Evolutionary conservation across 2,113 vertebrate genomes (phyloP), one percentile per base, ranked within the genome.

Genomic region (Halcyon senegalensis): DNA sequence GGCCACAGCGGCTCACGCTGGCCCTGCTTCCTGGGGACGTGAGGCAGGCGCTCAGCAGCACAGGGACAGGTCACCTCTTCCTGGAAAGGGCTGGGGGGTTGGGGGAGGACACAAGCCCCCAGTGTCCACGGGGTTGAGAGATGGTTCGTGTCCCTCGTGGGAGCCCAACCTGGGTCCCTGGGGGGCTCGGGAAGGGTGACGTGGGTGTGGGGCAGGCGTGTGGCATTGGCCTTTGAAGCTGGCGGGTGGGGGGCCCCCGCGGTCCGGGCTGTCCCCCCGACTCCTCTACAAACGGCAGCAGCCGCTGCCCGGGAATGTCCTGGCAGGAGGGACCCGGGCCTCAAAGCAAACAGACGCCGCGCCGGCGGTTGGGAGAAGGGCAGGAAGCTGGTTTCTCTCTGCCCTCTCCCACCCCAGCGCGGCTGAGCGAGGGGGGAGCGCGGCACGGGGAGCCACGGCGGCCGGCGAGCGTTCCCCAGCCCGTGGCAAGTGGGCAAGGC

Each of bases 291-390:
- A 37, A 30, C 31, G 24, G 90, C 81, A 17, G 81, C 80, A 62
- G 81, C 66, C 51, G 60, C 91, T 93, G 96, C 91, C 91, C 48
- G 94, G 88, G 91, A 95, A 93, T 93, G 89, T 93, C 87, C 96
- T 96, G 93, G 89, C 95, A 95, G 89, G 87, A 93, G 94, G 93
- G 91, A 90, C 66, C 73, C 67, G 89, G 95, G 94, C 95, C 96
- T 94, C 96, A 96, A 95, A 94, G 93, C 94, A 96, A 96, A 97
- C 90, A 96, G 68, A 80, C 67, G 55, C 81, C 16, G 37, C 25
- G 43, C 10, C 51, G 55, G 93, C 37, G 69, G 86, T 0, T 10
- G 85, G 23, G 79, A 90, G 79, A 85, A 83, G 95, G 92, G 88
- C 84, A 86, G 93, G 95, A 77, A 91, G 92, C 66, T 10, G 30